Evolutionary conservation across 2,113 vertebrate genomes (phyloP), one percentile per base, ranked within the genome.

Genomic region (Halichoeres trimaculatus): DNA sequence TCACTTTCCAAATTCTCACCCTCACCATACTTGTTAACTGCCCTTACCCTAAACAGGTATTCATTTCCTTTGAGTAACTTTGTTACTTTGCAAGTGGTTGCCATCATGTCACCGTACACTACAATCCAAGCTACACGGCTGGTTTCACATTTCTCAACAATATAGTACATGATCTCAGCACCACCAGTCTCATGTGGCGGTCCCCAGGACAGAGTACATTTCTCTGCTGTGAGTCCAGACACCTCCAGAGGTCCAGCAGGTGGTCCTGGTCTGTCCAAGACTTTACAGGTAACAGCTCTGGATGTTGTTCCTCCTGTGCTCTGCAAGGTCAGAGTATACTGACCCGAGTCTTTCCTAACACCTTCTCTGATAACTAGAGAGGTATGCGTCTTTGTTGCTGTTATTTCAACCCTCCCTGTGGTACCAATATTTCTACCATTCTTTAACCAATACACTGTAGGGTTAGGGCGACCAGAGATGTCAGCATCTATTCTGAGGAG

Each of bases 101-200:
- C 95, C 89, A 91, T 94, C 90, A 97, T 92, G 70, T 99, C 96
- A 80, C 81, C 93, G 84, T 97, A 96, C 80, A 97, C 94, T 81
- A 97, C 85, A 2, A 96, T 99, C 98, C 98, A 99, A 19, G 97
- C 93, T 71, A 99, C 94, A 70, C 93, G 96, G 66, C 97, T 99
- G 74, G 98, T 99, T 93, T 99, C 98, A 89, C 98, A 96, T 80
- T 99, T 99, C 90, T 99, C 97, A 85, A 99, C 94, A 87, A 97
- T 93, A 78, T 99, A 99, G 83, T 98, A 86, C 84, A 96, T 94
- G 30, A 99, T 96, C 82, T 97, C 96, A 63, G 98, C 97, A 36
- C 98, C 98, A 0, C 98, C 98, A 36, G 96, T 96, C 94, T 99
- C 98, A 86, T 96, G 95, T 66, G 98, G 98, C 1, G 94, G 92